Evolutionary conservation across 2,888 invertebrate genomes (phyloP).

Genomic region (Smittia aterrima): DNA sequence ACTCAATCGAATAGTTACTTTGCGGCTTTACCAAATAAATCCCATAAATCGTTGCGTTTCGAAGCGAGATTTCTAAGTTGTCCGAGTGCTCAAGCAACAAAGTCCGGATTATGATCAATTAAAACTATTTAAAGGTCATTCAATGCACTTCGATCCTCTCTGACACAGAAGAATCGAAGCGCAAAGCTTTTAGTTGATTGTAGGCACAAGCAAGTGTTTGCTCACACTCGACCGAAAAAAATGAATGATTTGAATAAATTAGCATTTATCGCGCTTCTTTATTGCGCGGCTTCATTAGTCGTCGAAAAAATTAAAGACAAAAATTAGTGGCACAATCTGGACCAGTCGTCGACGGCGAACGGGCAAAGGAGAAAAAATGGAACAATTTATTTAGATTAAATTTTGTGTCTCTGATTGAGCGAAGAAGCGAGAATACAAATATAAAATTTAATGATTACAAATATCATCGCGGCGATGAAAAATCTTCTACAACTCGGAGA

Average conservation of each 20-base stretch:
- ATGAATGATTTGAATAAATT: constrained; percentile 40
- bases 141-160: neutral
- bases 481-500: neutral
- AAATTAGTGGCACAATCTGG: no score
- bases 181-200: neutral
- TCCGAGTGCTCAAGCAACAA: neutral
- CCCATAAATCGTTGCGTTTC: neutral
- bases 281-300: constrained; percentile 39
- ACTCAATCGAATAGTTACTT: neutral
- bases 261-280: constrained; percentile 42
- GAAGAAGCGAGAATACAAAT: constrained; percentile 21
- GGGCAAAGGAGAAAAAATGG: constrained; percentile 30
- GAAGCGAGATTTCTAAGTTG: no score
- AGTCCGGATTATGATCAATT: constrained; percentile 31
- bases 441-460: constrained; percentile 38
- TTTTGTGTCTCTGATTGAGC: neutral
- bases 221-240: neutral
- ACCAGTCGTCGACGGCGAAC: no score
- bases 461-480: constrained; percentile 6
- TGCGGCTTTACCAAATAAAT: neutral
- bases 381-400: constrained; percentile 38
- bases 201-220: neutral
- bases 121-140: constrained; percentile 19
- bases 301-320: neutral
- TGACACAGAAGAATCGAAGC: neutral